These are phyloP conservation scores for Napeogenes sylphis DNA, from an alignment of 2,888 invertebrate species.

Conservation along the genomic window DNA sequence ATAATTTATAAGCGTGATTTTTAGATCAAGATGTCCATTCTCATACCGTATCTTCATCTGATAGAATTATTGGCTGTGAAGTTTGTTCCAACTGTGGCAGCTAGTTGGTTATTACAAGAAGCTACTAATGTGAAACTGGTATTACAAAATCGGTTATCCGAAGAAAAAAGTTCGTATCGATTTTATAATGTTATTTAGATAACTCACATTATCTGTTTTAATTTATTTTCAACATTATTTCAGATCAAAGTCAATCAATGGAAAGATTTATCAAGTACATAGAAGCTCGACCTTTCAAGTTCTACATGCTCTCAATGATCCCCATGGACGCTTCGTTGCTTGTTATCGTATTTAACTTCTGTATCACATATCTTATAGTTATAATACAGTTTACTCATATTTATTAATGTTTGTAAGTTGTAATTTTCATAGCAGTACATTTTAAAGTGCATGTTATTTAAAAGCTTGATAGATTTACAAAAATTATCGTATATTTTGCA, in stretches of 20 bases:
- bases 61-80: constrained; percentile 8
- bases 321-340: constrained; percentile 21
- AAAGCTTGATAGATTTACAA: too few relatives aligned
- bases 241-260: constrained; percentile 13
- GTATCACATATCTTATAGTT: constrained; percentile 25
- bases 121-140: constrained; percentile 14
- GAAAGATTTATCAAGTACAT: constrained; percentile 18
- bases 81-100: constrained; percentile 13
- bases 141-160: constrained; percentile 15
- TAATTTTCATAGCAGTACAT: too few relatives aligned
- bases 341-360: constrained; percentile 15
- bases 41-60: not conserved
- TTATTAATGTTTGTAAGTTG: constrained; percentile 1
- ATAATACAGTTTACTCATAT: constrained; percentile 23
- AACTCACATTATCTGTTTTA: not conserved
- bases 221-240: not conserved
- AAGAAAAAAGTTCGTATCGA: constrained; percentile 14
- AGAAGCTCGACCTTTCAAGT: constrained; percentile 22
- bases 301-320: constrained; percentile 18
- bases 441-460: too few relatives aligned
- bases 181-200: not conserved
- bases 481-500: too few relatives aligned
- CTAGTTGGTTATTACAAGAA: constrained; percentile 9
- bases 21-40: too few relatives aligned
- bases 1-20: not conserved